Base-by-base conservation (phyloP, 2,888 invertebrate genomes). In the Eulithis prunata region DNA sequence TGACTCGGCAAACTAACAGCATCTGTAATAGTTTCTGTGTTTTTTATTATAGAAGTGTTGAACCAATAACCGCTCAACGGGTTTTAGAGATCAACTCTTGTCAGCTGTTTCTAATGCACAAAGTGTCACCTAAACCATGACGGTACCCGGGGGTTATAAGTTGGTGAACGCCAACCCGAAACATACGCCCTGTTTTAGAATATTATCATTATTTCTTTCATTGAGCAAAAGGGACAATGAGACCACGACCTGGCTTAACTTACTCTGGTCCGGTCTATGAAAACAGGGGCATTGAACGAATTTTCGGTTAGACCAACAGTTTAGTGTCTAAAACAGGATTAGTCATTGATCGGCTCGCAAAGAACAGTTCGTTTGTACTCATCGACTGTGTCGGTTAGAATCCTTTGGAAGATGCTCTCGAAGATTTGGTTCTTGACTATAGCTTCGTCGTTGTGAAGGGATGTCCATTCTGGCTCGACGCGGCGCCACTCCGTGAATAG, bases 391-490 rank as follows among this genome's bases (percentile, higher is more conserved):
- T 91, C 89, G 2, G 81, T 81, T 47, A 93, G 85, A 46, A 92
- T 83, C 74, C 83, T 87, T 70, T 91, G 89, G 78, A 91, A 91
- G 52, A 92, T 90, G 75, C 84, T 87, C 47, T 91, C 91, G 72
- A 91, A 92, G 5, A 92, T 78, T 72, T 91, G 90, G 70, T 87
- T 90, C 64, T 93, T 93, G 61, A 93, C 89, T 10, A 75, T 61
- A 14, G 83, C 87, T 60, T 93, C 93, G 73, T 91, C 91, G 0
- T 78, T 74, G 73, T 91, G 90, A 0, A 91, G 78, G 0, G 88
- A 77, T 0, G 91, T 91, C 93, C 93, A 93, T 68, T 91, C 90
- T 1, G 89, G 87, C 72, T 93, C 93, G 66, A 89, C 88, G n/a
- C 88, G 86, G 0, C 89, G 83, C 93, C 91, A 93, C 71, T 93